A percentile compares a stretch with the other conserved stretches of the same genome.
Conservation (phyloP, 2,113 vertebrate genomes). For the Actinemys pallida region DNA sequence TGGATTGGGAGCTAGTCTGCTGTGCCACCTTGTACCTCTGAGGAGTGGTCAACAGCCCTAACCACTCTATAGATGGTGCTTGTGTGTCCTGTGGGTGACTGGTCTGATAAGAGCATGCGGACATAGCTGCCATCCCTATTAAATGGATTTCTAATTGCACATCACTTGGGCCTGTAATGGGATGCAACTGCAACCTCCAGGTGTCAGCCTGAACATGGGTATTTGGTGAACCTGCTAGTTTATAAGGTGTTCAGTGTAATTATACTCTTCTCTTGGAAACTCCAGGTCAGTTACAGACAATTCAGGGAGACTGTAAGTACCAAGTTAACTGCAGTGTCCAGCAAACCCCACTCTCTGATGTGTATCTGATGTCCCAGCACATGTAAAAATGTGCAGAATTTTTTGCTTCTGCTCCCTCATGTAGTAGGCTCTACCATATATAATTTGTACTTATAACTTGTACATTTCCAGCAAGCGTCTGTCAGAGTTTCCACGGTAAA, state of each 20-base stretch:
- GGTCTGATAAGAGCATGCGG: not conserved
- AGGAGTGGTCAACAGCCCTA: not conserved
- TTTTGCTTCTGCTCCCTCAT: not conserved
- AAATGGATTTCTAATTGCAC: constrained; percentile 44
- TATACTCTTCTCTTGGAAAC: not conserved
- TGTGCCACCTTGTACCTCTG: accelerated
- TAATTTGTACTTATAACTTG: not conserved
- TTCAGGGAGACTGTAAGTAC: not conserved
- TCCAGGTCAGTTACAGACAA: not conserved
- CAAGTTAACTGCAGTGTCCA: not conserved
- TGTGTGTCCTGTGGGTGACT: not conserved
- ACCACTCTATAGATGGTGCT: not conserved
- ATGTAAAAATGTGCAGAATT: not conserved
- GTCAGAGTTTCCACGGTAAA: not conserved
- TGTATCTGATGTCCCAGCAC: accelerated
- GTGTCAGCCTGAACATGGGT: not conserved
- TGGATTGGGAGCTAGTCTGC: not conserved
- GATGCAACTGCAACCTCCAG: not conserved
- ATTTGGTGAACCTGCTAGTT: not conserved
- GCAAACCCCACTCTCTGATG: not conserved
- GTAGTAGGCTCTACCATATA: not conserved
- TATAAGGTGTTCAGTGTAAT: not conserved
- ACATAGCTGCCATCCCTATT: not conserved
- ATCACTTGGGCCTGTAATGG: not conserved
- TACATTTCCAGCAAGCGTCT: not conserved